A percentile compares a stretch with the other conserved stretches of the same genome.
Evolutionary conservation across 2,888 invertebrate species (phyloP).

Genomic region (Caenorhabditis sinica): DNA sequence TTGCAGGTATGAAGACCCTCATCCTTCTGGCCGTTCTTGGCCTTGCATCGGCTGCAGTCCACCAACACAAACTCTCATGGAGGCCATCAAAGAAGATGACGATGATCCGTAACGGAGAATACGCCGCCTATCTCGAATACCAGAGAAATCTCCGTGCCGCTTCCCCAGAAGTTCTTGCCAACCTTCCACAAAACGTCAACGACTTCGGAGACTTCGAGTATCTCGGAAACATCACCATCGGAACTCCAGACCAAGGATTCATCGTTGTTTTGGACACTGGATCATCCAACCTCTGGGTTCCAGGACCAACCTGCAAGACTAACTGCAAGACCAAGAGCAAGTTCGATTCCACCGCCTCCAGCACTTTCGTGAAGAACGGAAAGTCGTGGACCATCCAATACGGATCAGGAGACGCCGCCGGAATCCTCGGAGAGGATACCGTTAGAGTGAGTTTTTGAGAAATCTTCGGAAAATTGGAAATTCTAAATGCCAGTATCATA

Average conservation of each 20-base stretch:
- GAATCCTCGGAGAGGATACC: constrained; percentile 93
- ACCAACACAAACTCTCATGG: constrained; percentile 73
- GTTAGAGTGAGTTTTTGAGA: constrained; percentile 88
- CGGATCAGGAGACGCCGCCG: constrained; percentile 93
- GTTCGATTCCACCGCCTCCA: constrained; percentile 92
- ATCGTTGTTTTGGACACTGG: constrained; percentile 79
- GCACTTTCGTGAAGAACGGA: constrained; percentile 91
- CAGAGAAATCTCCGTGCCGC: constrained; percentile 57
- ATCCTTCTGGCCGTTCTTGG: constrained; percentile 69
- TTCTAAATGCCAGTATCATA: neutral
- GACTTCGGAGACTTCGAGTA: constrained; percentile 77
- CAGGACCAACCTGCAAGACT: constrained; percentile 73
- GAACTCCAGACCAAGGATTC: constrained; percentile 74
- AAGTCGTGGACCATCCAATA: constrained; percentile 94
- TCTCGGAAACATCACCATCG: constrained; percentile 84
- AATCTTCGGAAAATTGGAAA: neutral
- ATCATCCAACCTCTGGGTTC: constrained; percentile 78
- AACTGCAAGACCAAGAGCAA: constrained; percentile 86
- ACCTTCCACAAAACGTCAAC: constrained; percentile 67
- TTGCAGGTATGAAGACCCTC: constrained; percentile 56
- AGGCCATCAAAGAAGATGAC: constrained; percentile 67
- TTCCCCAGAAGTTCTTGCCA: constrained; percentile 62
- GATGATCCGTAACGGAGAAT: constrained; percentile 71
- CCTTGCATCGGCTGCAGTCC: constrained; percentile 73
- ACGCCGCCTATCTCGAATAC: constrained; percentile 69